Percentiles rank a stretch among this genome's conserved stretches.
Conservation (phyloP, 2,888 invertebrate species). For the Coleophora flavipennella region DNA sequence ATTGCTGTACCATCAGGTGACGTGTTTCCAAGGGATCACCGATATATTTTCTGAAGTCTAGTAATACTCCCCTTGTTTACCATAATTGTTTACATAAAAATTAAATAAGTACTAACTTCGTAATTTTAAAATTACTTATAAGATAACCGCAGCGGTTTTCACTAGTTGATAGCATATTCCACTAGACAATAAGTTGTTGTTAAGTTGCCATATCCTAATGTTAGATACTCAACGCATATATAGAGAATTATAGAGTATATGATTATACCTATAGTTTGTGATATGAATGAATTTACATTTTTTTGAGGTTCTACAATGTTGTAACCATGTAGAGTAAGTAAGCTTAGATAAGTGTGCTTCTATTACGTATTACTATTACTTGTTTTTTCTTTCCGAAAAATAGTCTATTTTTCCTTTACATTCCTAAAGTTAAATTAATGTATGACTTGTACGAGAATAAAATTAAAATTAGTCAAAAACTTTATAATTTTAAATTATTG, state of each 20-base stretch:
- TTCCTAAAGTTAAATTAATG: too few relatives aligned
- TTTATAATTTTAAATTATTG: too few relatives aligned
- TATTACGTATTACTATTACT: too few relatives aligned
- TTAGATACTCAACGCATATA: conserved; percentile 66
- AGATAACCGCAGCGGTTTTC: conserved; percentile 7
- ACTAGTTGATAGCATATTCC: conserved; percentile 47
- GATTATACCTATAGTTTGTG: conserved; percentile 66
- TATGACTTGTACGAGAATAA: too few relatives aligned
- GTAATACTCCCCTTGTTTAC: not conserved
- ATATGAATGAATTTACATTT: conserved; percentile 68
- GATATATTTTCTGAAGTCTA: too few relatives aligned
- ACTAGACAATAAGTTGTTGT: conserved; percentile 69
- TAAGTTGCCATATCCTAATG: conserved; percentile 71
- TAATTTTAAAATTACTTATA: not conserved
- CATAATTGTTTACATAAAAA: not conserved
- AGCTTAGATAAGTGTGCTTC: not conserved
- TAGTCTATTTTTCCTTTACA: too few relatives aligned
- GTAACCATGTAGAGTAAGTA: not conserved
- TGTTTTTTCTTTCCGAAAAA: too few relatives aligned
- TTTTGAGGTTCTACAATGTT: conserved; percentile 48
- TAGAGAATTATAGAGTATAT: conserved; percentile 56
- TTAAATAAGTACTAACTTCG: too few relatives aligned
- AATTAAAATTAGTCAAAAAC: too few relatives aligned
- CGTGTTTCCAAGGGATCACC: too few relatives aligned
- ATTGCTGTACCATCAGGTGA: too few relatives aligned